Evolutionary conservation across 2,113 vertebrate genomes (phyloP), one percentile per base, ranked within the genome.

Genomic region (Megaptera novaeangliae): DNA sequence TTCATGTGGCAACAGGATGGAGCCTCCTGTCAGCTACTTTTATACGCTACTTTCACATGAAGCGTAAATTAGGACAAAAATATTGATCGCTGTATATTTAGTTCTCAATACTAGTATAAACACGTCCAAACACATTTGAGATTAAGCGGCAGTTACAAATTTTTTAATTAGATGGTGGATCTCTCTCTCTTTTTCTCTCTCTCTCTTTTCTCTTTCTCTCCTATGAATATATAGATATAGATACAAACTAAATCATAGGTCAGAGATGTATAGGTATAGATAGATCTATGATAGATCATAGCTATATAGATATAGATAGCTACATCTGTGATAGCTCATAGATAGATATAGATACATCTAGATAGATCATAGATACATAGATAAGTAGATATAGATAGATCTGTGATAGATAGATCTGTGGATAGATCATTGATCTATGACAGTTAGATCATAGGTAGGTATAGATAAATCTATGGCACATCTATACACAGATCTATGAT

Each of bases 21-120:
- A 96, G 2, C 25, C 75, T 98, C 72, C 74, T 84, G 4, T 88
- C 66, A 86, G 49, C 57, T 94, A 14, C 93, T 95, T 95, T 95
- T 96, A 27, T 83, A 88, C 88, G 61, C 21, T 75, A 21, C 75
- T 98, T 98, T 97, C 44, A 95, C 75, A 59, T 41, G 18, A 44
- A 78, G 21, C 57, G 5, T 69, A 90, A 98, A 97, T 97, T 77
- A 97, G 39, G 55, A 66, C 34, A 81, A 96, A 31, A 66, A 88
- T 94, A 97, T 87, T 71, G 69, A 84, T 86, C 46, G 8, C 4
- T 96, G 9, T 68, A 92, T 97, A 66, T 88, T 95, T 41, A 95
- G 0, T 87, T 80, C 29, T 83, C 7, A 46, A 25, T 72, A 8
- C 5, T 68, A 17, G 0, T 82, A 12, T 75, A 64, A 36, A 97